Evolutionary conservation across 2,113 vertebrate genomes (phyloP).

Genomic region (Danionella cerebrum): DNA sequence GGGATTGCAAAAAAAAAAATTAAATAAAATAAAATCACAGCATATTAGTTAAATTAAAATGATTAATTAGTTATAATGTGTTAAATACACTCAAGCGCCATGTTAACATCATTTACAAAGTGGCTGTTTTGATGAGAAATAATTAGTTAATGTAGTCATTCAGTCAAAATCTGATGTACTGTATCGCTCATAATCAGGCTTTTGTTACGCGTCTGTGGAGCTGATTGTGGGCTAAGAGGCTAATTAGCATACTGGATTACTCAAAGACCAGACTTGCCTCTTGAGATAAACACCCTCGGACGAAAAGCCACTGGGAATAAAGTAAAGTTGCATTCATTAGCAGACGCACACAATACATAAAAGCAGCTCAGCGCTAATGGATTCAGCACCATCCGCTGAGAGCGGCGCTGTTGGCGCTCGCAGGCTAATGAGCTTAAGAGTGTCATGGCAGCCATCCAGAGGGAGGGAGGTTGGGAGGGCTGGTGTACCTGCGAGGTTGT

Average conservation of each 20-base stretch:
- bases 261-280: conserved; percentile 76
- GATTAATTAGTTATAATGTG: neutral
- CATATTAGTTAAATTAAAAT: neutral
- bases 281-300: conserved; percentile 82
- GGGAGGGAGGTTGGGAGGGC: neutral
- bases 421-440: neutral
- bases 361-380: neutral
- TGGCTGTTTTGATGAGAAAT: conserved; percentile 13
- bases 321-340: conserved; percentile 37
- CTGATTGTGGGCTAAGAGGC: conserved; percentile 16
- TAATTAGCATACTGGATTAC: conserved; percentile 51
- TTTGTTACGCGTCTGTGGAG: conserved; percentile 5
- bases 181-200: conserved; percentile 1
- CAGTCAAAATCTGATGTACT: conserved; percentile 1
- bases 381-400: neutral
- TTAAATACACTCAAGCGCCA: conserved; percentile 9
- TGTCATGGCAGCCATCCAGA: neutral
- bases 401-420: neutral
- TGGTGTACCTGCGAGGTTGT: conserved; percentile 90
- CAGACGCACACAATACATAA: neutral
- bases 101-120: neutral
- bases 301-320: conserved; percentile 81
- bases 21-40: neutral
- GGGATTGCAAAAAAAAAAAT: neutral
- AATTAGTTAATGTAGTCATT: conserved; percentile 38